Evolutionary conservation across 2,888 invertebrate species (phyloP).

Genomic region (Chouioia cunea): DNA sequence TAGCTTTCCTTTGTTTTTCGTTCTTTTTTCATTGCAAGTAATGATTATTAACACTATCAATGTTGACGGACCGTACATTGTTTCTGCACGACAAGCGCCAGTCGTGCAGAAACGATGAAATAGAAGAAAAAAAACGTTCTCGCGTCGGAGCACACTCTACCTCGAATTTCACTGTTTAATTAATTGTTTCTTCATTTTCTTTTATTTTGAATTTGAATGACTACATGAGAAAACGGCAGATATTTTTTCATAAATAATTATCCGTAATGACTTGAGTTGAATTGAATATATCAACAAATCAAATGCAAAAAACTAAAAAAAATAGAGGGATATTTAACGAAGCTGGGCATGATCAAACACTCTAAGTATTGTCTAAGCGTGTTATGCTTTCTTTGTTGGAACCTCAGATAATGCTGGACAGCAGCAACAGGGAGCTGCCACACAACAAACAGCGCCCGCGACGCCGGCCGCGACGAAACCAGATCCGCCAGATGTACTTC

Average conservation of each 20-base stretch:
- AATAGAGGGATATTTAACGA: constrained; percentile 59
- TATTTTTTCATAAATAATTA: not conserved
- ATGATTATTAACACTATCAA: constrained; percentile 35
- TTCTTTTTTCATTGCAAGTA: constrained; percentile 24
- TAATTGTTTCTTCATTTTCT: constrained; percentile 44
- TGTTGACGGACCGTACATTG: constrained; percentile 28
- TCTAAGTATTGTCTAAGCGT: constrained; percentile 70
- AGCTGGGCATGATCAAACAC: constrained; percentile 69
- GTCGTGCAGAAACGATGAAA: constrained; percentile 36
- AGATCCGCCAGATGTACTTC: constrained; percentile 91
- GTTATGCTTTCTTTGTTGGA: constrained; percentile 69
- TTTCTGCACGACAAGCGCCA: constrained; percentile 32
- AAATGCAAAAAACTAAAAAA: constrained; percentile 31
- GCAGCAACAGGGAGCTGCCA: constrained; percentile 69
- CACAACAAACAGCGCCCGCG: constrained; percentile 74
- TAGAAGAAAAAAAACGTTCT: constrained; percentile 45
- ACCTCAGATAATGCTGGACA: constrained; percentile 70
- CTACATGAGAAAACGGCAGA: not conserved
- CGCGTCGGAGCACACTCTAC: constrained; percentile 40
- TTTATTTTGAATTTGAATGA: constrained; percentile 38
- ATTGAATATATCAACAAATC: not conserved
- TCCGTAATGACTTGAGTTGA: too few species aligned
- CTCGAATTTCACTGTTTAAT: constrained; percentile 23
- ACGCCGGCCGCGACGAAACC: constrained; percentile 82
- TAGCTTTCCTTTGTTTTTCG: not conserved